Conservation (phyloP, 1,140 invertebrate species). For the Plodia interpunctella region DNA sequence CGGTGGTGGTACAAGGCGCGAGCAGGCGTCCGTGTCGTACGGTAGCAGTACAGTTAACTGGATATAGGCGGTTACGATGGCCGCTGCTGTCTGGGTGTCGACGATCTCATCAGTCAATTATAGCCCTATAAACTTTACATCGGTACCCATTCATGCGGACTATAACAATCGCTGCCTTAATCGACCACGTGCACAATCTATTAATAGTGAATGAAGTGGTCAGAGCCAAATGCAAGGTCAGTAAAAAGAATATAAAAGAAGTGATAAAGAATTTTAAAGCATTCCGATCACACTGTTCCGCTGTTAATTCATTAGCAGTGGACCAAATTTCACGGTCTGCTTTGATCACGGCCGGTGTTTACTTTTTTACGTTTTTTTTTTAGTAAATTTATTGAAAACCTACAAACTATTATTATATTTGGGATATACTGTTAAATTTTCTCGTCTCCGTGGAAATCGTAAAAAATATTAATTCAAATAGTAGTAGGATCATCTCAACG, state of each 20-base stretch:
- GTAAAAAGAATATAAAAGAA: too few relatives aligned
- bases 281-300: constrained; percentile 23
- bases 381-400: too few relatives aligned
- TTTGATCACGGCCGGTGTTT: constrained; percentile 7
- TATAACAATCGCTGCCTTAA: constrained; percentile 33
- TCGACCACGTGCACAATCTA: constrained; percentile 13
- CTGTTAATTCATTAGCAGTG: constrained; percentile 43
- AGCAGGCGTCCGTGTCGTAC: constrained; percentile 43
- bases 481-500: too few relatives aligned
- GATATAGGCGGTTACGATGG: constrained; percentile 44
- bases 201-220: constrained; percentile 3
- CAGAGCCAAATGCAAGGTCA: too few relatives aligned
- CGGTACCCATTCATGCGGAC: constrained; percentile 23
- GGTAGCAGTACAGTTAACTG: constrained; percentile 58
- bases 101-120: constrained; percentile 48
- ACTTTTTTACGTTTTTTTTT: constrained; percentile 11
- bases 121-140: constrained; percentile 45
- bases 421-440: too few relatives aligned
- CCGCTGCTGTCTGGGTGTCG: constrained; percentile 32
- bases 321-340: constrained; percentile 41
- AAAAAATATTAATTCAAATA: too few relatives aligned
- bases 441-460: too few relatives aligned
- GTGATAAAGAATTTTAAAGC: constrained; percentile 15
- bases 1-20: constrained; percentile 31
- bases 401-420: too few relatives aligned